Conservation (phyloP, 2,797 vertebrate genomes). For the Sciaenops ocellatus region DNA sequence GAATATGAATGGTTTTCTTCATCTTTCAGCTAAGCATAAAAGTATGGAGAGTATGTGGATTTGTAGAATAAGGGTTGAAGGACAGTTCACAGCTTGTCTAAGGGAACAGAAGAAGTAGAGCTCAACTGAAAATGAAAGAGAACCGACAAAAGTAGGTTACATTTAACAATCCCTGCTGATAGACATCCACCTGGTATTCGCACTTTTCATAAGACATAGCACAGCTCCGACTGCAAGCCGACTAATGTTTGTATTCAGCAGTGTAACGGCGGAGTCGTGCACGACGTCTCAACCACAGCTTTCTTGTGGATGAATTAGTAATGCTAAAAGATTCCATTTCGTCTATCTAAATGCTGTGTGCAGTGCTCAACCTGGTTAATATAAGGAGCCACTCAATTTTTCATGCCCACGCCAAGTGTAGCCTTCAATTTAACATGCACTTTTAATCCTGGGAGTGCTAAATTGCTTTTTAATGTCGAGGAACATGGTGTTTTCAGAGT, state of each 20-base stretch:
- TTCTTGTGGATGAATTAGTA: constrained; percentile 83
- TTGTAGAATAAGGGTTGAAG: constrained; percentile 48
- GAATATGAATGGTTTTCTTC: constrained; percentile 23
- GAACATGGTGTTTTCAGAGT: constrained; percentile 93
- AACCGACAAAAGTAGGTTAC: constrained; percentile 56
- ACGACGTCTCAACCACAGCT: constrained; percentile 59
- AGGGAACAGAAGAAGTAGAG: constrained; percentile 21
- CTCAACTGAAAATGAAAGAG: constrained; percentile 51
- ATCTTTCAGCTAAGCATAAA: constrained; percentile 30
- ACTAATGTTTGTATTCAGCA: constrained; percentile 57
- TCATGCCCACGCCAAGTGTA: constrained; percentile 96
- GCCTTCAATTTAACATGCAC: constrained; percentile 98
- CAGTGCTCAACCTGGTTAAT: constrained; percentile 87
- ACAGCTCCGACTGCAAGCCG: constrained; percentile 22
- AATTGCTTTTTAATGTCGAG: constrained; percentile 97
- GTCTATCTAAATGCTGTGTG: constrained; percentile 80
- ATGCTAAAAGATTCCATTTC: constrained; percentile 85
- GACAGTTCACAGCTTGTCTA: constrained; percentile 53
- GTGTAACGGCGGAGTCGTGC: constrained; percentile 32
- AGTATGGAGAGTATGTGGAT: constrained; percentile 33
- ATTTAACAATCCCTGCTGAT: constrained; percentile 57
- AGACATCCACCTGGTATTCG: constrained; percentile 49
- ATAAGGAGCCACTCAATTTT: constrained; percentile 96
- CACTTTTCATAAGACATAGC: constrained; percentile 40
- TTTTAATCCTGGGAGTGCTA: constrained; percentile 97